A percentile compares a stretch with the other conserved stretches of the same genome.
These are phyloP conservation scores for Chydorus sphaericus DNA, from an alignment of 2,888 invertebrate genomes.

Conservation along the genomic window DNA sequence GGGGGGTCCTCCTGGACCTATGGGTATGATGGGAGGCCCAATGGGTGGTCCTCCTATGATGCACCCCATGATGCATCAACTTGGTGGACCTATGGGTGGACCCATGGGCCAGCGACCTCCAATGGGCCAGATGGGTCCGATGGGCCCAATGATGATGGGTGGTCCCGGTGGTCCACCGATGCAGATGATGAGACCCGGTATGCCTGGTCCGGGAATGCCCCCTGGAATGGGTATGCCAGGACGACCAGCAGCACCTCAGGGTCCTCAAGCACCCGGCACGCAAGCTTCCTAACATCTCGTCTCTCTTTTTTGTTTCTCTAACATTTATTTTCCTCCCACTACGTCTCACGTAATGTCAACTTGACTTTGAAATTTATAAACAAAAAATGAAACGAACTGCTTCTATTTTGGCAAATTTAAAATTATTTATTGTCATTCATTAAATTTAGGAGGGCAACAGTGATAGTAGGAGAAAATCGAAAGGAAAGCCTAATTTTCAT, in stretches of 20 bases:
- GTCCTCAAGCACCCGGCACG: slow-evolving; percentile 15
- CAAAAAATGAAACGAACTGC: too few species aligned
- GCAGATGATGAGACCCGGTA: slow-evolving; percentile 26
- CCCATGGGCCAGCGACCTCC: slow-evolving; percentile 11
- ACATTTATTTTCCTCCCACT: too few species aligned
- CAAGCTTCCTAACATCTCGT: not conserved
- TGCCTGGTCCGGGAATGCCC: slow-evolving; percentile 51
- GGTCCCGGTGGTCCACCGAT: slow-evolving; percentile 41
- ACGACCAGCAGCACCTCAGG: slow-evolving; percentile 21
- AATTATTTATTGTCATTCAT: too few species aligned
- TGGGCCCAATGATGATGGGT: slow-evolving; percentile 32
- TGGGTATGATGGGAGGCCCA: slow-evolving; percentile 22
- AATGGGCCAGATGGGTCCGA: slow-evolving; percentile 26
- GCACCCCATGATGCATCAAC: slow-evolving; percentile 23
- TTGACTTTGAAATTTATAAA: too few species aligned
- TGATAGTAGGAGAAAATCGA: too few species aligned
- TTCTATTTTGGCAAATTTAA: too few species aligned
- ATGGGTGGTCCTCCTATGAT: slow-evolving; percentile 23
- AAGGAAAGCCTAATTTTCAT: too few species aligned
- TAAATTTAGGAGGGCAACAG: too few species aligned
- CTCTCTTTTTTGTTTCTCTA: too few species aligned
- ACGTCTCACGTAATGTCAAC: too few species aligned
- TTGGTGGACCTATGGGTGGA: slow-evolving; percentile 17
- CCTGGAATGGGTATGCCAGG: slow-evolving; percentile 29
- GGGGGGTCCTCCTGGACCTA: slow-evolving; percentile 23